Evolutionary conservation across 2,888 invertebrate species (phyloP).

Genomic region (Synergus itoensis): DNA sequence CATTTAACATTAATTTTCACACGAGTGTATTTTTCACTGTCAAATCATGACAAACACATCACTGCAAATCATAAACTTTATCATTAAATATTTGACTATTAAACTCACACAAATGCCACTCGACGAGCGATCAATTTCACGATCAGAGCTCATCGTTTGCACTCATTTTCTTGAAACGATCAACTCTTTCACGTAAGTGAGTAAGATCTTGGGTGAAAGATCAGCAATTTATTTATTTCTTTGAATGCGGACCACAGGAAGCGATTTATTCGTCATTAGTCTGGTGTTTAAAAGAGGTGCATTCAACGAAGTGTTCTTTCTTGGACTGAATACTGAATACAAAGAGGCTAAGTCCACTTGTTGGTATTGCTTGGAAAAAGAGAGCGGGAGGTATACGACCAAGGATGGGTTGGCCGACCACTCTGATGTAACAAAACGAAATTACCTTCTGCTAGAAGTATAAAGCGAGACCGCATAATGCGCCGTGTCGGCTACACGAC

Average conservation of each 20-base stretch:
- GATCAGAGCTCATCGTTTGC: not conserved
- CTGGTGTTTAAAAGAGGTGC: conserved; percentile 46
- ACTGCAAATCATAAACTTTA: not conserved
- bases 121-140: not conserved
- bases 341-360: conserved; percentile 56
- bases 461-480: conserved; percentile 63
- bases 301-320: conserved; percentile 55
- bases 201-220: not conserved
- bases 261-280: conserved; percentile 42
- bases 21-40: not conserved
- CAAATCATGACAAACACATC: not conserved
- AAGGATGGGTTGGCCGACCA: conserved; percentile 68
- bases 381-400: conserved; percentile 58
- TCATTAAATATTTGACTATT: not conserved
- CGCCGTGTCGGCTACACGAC: conserved; percentile 44
- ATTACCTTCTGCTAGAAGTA: conserved; percentile 66
- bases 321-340: conserved; percentile 58
- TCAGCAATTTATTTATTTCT: not conserved
- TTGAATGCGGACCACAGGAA: not conserved
- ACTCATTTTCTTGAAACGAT: not conserved
- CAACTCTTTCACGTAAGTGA: not conserved
- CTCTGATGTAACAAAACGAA: conserved; percentile 75
- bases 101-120: not conserved
- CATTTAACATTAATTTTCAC: not conserved
- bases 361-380: conserved; percentile 57